A percentile compares a stretch with the other conserved stretches of the same genome.
phyloP scores from a whole-genome alignment of 2,797 vertebrate species.

The Tapirus indicus region DNA sequence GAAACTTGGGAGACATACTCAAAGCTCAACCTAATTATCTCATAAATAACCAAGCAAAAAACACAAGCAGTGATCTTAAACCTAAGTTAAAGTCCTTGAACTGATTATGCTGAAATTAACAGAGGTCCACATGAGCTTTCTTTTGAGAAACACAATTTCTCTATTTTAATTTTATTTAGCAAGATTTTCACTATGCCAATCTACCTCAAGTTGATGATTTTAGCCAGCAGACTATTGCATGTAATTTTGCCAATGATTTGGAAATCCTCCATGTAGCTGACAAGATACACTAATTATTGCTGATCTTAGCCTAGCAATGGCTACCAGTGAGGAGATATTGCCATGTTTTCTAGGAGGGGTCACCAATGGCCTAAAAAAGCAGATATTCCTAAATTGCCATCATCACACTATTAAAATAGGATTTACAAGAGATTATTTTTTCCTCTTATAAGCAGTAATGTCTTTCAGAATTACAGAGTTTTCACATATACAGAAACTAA shows the following conservation, averaged over 20 bases:
- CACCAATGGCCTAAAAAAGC: neutral
- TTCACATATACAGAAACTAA: neutral
- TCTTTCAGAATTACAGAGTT: neutral
- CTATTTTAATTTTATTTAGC: neutral
- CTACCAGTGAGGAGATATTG: neutral
- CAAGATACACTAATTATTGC: neutral
- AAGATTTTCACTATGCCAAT: neutral
- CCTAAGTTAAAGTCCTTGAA: neutral
- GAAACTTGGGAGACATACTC: neutral
- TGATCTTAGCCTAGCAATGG: neutral
- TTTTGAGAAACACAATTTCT: slow-evolving; percentile 6
- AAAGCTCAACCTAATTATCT: neutral
- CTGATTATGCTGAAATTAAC: neutral
- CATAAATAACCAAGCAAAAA: neutral
- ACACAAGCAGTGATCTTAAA: neutral
- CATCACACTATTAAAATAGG: neutral
- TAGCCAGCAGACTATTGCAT: neutral
- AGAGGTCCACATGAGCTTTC: neutral
- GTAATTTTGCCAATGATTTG: neutral
- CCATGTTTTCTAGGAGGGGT: neutral
- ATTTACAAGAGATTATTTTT: neutral
- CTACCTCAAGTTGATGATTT: neutral
- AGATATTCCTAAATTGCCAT: neutral
- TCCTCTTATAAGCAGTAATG: neutral
- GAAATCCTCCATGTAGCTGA: neutral